A percentile compares a stretch with the other conserved stretches of the same genome.
These are phyloP conservation scores for Caenorhabditis sp. DNA, from an alignment of 2,888 invertebrate species.

Conservation along the genomic window DNA sequence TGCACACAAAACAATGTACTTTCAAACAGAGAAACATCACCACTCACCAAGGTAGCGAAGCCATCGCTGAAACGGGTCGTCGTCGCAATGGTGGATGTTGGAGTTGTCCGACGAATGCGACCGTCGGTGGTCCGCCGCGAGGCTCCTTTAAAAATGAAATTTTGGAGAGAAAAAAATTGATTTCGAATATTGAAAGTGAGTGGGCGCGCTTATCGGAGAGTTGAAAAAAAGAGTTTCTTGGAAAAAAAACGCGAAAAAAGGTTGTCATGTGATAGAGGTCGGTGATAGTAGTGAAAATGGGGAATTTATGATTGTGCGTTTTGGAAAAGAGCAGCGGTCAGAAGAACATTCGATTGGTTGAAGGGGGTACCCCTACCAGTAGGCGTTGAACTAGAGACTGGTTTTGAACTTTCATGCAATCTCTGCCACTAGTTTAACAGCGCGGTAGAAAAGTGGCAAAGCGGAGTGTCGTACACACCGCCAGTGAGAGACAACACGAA, in stretches of 20 bases:
- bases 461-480: too few species aligned
- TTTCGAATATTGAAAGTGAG: background rate
- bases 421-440: too few species aligned
- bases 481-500: too few species aligned
- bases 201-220: background rate
- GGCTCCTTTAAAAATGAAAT: background rate
- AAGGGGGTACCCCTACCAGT: too few species aligned
- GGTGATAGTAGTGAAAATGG: background rate
- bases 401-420: too few species aligned
- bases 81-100: conserved; percentile 41
- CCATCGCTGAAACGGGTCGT: conserved; percentile 43
- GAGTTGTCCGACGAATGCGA: conserved; percentile 34
- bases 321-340: too few species aligned
- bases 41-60: conserved; percentile 37
- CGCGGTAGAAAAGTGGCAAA: too few species aligned
- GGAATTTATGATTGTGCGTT: too few species aligned
- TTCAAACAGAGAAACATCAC: too few species aligned
- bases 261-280: background rate
- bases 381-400: too few species aligned
- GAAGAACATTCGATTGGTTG: too few species aligned
- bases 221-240: background rate
- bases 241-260: background rate
- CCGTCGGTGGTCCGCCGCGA: background rate
- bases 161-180: background rate
- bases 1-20: too few species aligned